Base-by-base conservation (phyloP, 2,888 invertebrate species). In the Drosophila mimetica region DNA sequence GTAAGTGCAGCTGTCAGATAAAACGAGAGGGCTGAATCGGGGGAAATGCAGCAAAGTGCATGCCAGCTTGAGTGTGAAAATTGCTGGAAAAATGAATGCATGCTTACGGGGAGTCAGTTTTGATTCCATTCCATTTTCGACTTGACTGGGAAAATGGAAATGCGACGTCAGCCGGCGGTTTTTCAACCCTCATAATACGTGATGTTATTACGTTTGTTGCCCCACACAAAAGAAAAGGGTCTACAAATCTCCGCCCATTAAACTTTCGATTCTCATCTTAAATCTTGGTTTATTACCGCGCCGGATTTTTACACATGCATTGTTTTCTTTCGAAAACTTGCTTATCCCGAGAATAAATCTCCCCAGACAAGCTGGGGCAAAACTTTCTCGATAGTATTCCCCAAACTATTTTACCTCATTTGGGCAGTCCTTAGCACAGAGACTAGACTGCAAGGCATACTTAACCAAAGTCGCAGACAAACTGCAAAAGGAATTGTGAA, bases 1-100 rank as follows among this genome's bases (percentile, higher is more conserved):
- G 81, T 84, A 88, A 83, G 82, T 86, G 88, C 88, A 88, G 66
- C 87, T 88, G 87, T 77, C 76, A 79, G 70, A 64, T 36, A 20
- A 60, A 36, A 28, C 39, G 67, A 20, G 28, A 41, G 14, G 14
- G 18, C 22, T 41, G 44, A 25, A 25, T 20, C n/a, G 50, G 52
- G 59, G 64, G 18, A 42, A 22, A 57, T 63, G 64, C 60, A 80
- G 50, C 52, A 73, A 64, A 70, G 74, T 74, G 80, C 80, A 82
- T 77, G 84, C 63, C 86, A 83, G 82, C 86, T 82, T 83, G 73
- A 55, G 70, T 88, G 80, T 75, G 77, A 75, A 88, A 79, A 75
- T 86, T 80, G 74, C 80, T 83, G 88, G 80, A 83, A 76, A 76
- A 75, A 79, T 73, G 79, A 71, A 75, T 50, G 52, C 59, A 75